Evolutionary conservation across 1,140 invertebrate species (phyloP).

Genomic region (Grapholita molesta): DNA sequence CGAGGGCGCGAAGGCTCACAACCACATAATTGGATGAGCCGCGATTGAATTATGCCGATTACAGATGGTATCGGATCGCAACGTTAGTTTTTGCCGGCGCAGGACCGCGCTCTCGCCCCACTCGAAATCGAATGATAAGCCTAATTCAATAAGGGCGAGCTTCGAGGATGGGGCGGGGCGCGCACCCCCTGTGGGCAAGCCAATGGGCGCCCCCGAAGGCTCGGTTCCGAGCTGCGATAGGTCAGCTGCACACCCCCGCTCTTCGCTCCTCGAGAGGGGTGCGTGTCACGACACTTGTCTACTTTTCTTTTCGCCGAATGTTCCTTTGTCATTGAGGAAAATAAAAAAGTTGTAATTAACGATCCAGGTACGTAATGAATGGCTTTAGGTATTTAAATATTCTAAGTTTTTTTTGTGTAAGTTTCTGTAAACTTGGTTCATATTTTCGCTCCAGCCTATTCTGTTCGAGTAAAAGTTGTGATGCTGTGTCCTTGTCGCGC

Average conservation of each 20-base stretch:
- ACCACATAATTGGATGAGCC: conserved; percentile 75
- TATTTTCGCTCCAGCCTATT: neutral
- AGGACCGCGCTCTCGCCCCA: conserved; percentile 74
- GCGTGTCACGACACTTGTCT: conserved; percentile 76
- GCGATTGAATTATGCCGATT: conserved; percentile 73
- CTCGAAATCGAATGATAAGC: conserved; percentile 80
- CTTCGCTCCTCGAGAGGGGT: conserved; percentile 53
- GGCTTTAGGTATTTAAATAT: conserved; percentile 48
- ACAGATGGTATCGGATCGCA: conserved; percentile 67
- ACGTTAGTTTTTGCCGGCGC: conserved; percentile 64
- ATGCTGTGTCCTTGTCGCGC: conserved; percentile 13
- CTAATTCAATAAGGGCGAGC: conserved; percentile 78
- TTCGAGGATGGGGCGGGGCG: conserved; percentile 71
- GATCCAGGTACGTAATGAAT: conserved; percentile 74
- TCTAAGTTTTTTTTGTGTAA: neutral
- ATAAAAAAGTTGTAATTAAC: conserved; percentile 78
- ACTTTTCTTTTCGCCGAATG: conserved; percentile 77
- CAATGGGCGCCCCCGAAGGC: conserved; percentile 54
- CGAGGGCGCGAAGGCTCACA: conserved; percentile 52
- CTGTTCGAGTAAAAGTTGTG: neutral
- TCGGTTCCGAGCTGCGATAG: conserved; percentile 48
- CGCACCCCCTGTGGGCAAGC: conserved; percentile 52
- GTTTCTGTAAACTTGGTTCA: conserved; percentile 6
- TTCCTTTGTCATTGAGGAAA: conserved; percentile 78
- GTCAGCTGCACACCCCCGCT: conserved; percentile 39